Conservation (phyloP, 1,140 invertebrate species). For the Ceratosolen fusciceps region DNA sequence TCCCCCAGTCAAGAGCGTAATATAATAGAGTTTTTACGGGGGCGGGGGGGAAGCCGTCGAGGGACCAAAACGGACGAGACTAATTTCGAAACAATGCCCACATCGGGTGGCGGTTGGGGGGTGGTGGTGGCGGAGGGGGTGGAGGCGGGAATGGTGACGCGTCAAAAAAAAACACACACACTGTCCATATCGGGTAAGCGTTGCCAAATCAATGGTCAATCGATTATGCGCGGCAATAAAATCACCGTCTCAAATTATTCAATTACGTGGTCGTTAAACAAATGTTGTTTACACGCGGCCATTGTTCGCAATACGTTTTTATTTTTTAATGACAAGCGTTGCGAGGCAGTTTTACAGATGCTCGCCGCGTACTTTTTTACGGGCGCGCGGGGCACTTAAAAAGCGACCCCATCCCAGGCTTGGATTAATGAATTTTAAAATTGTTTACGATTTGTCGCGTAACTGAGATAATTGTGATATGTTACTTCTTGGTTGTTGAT, state of each 20-base stretch:
- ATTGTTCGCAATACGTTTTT: neutral
- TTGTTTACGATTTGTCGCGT: conserved; percentile 6
- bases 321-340: conserved; percentile 16
- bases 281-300: neutral
- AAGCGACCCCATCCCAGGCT: neutral
- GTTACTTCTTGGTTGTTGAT: neutral
- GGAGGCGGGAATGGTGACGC: neutral
- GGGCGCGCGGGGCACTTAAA: neutral
- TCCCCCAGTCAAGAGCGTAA: too few relatives aligned
- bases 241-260: neutral
- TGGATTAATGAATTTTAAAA: conserved; percentile 16
- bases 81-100: neutral
- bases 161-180: neutral
- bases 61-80: too few relatives aligned
- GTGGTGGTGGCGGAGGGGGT: too few relatives aligned
- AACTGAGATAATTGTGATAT: conserved; percentile 14
- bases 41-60: too few relatives aligned
- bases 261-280: conserved; percentile 6
- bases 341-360: neutral
- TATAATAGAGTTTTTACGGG: too few relatives aligned
- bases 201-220: neutral
- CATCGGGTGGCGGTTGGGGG: too few relatives aligned
- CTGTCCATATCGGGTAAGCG: neutral
- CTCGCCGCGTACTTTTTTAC: conserved; percentile 9
- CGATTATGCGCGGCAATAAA: neutral